phyloP scores from a whole-genome alignment of 2,888 invertebrate genomes.

The Rhyacophila evoluta region DNA sequence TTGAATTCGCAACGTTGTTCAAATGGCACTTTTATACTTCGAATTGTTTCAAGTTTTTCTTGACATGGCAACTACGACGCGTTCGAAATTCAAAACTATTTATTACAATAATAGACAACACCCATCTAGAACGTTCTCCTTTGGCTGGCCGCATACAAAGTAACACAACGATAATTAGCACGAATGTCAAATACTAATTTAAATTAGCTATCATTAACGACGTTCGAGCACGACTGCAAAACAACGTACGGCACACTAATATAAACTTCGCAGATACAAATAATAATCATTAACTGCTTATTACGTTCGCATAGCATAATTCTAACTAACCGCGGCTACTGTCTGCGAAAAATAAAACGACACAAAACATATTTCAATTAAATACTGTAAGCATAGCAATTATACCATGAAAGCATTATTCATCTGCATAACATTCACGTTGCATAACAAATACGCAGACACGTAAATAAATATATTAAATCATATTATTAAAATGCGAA shows the following conservation, averaged over 20 bases:
- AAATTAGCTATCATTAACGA: slow-evolving; percentile 53
- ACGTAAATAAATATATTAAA: too few species aligned
- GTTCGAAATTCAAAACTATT: slow-evolving; percentile 17
- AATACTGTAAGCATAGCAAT: not conserved
- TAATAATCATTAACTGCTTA: slow-evolving; percentile 8
- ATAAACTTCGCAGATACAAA: slow-evolving; percentile 21
- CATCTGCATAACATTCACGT: not conserved
- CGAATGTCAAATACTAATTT: slow-evolving; percentile 53
- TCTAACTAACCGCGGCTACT: not conserved
- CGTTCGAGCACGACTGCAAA: slow-evolving; percentile 27
- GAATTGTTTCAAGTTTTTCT: not conserved
- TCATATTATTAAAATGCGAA: too few species aligned
- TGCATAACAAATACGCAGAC: not conserved
- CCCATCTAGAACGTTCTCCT: slow-evolving; percentile 38
- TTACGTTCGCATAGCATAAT: not conserved
- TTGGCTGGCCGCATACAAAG: slow-evolving; percentile 31
- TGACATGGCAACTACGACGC: not conserved
- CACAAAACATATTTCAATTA: slow-evolving; percentile 22
- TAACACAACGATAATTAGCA: slow-evolving; percentile 51
- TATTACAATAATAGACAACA: slow-evolving; percentile 17
- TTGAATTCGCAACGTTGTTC: not conserved
- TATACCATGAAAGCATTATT: not conserved
- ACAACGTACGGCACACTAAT: slow-evolving; percentile 17
- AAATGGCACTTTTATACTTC: not conserved
- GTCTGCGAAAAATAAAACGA: not conserved